These are phyloP conservation scores for Sphaerophoria rueppellii DNA, from an alignment of 2,888 invertebrate genomes.

Conservation along the genomic window DNA sequence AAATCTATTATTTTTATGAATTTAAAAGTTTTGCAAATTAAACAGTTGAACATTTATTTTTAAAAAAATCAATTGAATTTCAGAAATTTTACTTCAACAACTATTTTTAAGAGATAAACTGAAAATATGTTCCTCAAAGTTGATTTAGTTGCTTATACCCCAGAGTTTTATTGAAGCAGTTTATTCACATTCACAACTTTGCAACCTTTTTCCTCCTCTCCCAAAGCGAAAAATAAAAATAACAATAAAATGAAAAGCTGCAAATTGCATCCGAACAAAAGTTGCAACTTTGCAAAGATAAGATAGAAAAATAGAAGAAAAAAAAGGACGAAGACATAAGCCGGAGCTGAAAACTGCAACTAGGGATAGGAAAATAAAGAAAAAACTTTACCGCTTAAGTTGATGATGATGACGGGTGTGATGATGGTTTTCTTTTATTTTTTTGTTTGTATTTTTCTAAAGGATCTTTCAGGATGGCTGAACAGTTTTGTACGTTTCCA, in stretches of 20 bases:
- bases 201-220: neutral
- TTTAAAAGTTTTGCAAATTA: too few species aligned
- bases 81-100: too few species aligned
- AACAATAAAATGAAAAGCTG: constrained; percentile 30
- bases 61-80: too few species aligned
- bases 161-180: constrained; percentile 34
- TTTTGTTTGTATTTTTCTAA: constrained; percentile 29
- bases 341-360: neutral
- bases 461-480: constrained; percentile 56
- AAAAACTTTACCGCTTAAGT: constrained; percentile 36
- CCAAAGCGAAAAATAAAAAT: constrained; percentile 3
- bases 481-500: constrained; percentile 45
- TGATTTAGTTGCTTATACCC: neutral
- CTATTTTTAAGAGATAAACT: too few species aligned
- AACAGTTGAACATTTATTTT: too few species aligned
- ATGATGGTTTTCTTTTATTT: constrained; percentile 45
- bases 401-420: constrained; percentile 51
- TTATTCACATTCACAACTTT: constrained; percentile 43
- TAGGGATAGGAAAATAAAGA: neutral
- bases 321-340: neutral
- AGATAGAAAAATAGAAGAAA: neutral
- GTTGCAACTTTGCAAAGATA: constrained; percentile 22
- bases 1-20: too few species aligned
- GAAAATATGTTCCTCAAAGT: too few species aligned
- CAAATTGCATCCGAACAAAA: constrained; percentile 42